Evolutionary conservation across 2,113 vertebrate species (phyloP), one percentile per base, ranked within the genome.

Genomic region (Rhegmatorhina hoffmannsi): DNA sequence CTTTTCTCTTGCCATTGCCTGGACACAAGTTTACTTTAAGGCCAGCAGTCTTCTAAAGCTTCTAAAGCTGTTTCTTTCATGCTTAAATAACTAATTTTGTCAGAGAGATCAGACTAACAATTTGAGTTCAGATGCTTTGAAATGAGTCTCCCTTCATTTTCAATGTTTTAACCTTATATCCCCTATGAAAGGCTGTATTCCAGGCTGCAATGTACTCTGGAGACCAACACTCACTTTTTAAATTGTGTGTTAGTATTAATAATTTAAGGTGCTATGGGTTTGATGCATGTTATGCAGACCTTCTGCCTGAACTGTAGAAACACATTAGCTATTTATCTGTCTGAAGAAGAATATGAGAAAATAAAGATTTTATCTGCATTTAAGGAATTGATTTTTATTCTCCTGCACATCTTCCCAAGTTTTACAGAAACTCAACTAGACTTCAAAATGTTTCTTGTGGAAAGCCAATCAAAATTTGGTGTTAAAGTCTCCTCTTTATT

Each of bases 181-280:
- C 87, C 63, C 52, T 68, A 56, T 88, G 79, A 95, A 93, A 80
- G 70, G 18, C 75, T 88, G 47, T 69, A 21, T 92, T 96, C 50
- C 52, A 78, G 56, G 44, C 84, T 85, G 43, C 62, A 59, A 3
- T 50, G n/a, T 69, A 67, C 94, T 83, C 91, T 75, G 46, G 85
- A 78, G 87, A 87, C 44, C 24, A 82, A 67, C 60, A 63, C n/a
- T 93, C 19, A 46, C 78, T 93, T 97, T 94, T 90, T 7, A 69
- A 94, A 92, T 87, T 93, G 79, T 95, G 13, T 95, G 69, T 94
- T 93, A 62, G 64, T 85, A 87, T 97, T 92, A 96, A 97, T 96
- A 89, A 94, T 97, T 94, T 47, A 95, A 60, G 44, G 66, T 67
- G 53, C 26, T 64, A 52, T 87, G 80, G 52, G 59, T 70, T 94